These are phyloP conservation scores for Mesitornis unicolor DNA, from an alignment of 2,113 vertebrate species.

Conservation along the genomic window DNA sequence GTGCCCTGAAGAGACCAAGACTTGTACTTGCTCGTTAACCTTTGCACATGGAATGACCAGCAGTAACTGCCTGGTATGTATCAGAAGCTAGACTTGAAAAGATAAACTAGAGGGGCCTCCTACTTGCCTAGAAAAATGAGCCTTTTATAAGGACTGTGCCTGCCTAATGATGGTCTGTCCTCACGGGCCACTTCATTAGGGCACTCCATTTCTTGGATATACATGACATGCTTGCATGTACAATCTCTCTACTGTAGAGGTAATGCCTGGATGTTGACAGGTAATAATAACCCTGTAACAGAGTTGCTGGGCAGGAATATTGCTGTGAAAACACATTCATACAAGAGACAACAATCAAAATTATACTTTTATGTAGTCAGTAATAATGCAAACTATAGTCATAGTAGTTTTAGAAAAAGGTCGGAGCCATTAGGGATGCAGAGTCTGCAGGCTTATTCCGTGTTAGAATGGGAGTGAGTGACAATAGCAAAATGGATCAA, in stretches of 20 bases:
- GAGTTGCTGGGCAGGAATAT: background rate
- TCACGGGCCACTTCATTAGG: background rate
- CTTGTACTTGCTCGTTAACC: background rate
- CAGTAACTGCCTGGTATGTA: background rate
- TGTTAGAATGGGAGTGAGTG: background rate
- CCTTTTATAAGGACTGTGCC: background rate
- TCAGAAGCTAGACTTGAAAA: background rate
- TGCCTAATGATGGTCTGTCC: background rate
- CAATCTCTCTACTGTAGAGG: background rate
- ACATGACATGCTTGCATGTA: background rate
- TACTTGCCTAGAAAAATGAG: background rate
- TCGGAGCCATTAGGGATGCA: background rate
- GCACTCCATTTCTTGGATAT: background rate
- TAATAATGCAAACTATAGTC: background rate
- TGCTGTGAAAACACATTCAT: background rate
- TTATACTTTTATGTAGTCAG: background rate
- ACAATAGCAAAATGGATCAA: background rate
- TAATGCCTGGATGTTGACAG: background rate
- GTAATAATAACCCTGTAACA: background rate
- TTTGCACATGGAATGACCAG: accelerated
- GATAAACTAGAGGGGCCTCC: background rate
- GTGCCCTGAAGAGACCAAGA: background rate
- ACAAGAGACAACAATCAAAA: background rate
- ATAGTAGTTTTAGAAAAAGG: background rate
- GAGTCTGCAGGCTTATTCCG: background rate